Evolutionary conservation across 2,888 invertebrate species (phyloP).

Genomic region (Caenorhabditis macrosperma): DNA sequence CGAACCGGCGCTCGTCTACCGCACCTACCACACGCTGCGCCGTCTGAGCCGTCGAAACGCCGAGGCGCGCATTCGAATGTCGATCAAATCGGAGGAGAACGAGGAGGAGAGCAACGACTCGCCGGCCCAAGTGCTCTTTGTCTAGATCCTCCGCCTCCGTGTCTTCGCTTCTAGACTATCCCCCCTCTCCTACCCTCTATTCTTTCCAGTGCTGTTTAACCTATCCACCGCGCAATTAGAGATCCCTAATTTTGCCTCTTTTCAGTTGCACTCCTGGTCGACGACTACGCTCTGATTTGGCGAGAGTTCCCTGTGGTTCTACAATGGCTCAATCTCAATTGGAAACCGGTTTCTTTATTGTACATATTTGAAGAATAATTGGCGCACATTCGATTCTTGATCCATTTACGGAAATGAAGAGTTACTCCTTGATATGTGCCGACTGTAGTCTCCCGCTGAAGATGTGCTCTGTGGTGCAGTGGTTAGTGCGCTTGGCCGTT

Average conservation of each 20-base stretch:
- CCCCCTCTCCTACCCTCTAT: constrained; percentile 16
- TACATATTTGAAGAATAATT: no score
- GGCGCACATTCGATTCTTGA: no score
- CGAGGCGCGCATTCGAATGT: constrained; percentile 59
- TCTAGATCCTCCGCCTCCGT: constrained; percentile 39
- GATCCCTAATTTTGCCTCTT: constrained; percentile 3
- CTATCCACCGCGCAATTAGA: not conserved
- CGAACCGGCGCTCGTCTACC: constrained; percentile 62
- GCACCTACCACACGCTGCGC: constrained; percentile 62
- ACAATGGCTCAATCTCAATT: no score
- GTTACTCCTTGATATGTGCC: no score
- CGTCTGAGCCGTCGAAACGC: constrained; percentile 54
- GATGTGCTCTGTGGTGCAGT: no score
- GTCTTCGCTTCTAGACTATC: constrained; percentile 27
- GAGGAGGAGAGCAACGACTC: constrained; percentile 62
- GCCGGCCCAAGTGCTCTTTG: constrained; percentile 67
- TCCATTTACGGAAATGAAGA: no score
- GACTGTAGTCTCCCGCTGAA: no score
- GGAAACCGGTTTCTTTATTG: no score
- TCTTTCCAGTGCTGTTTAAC: constrained; percentile 18
- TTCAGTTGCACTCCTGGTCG: constrained; percentile 60
- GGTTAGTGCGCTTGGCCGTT: no score
- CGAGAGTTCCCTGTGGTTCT: no score
- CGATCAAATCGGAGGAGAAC: constrained; percentile 60
- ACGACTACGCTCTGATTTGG: constrained; percentile 47